phyloP scores from a whole-genome alignment of 2,797 vertebrate species.

The Gallinago nigripennis region DNA sequence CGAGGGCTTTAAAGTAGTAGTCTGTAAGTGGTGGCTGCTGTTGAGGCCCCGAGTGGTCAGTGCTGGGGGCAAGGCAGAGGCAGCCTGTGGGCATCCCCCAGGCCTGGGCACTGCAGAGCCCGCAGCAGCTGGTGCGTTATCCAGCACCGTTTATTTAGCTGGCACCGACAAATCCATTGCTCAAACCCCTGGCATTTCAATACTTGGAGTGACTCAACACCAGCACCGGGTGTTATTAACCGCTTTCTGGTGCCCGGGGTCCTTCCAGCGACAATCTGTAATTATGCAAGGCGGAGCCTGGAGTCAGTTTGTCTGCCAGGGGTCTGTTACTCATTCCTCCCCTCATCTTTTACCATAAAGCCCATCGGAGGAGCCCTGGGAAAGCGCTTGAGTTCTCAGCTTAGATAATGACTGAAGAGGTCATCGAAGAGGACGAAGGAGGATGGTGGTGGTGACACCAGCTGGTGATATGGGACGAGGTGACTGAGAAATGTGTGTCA shows the following conservation, averaged over 20 bases:
- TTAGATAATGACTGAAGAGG: neutral
- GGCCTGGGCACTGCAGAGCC: neutral
- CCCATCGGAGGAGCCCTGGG: neutral
- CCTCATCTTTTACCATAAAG: neutral
- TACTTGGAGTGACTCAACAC: neutral
- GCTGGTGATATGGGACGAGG: neutral
- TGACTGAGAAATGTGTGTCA: neutral
- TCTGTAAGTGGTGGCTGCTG: neutral
- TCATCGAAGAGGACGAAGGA: neutral
- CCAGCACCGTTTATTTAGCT: neutral
- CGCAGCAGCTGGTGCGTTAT: neutral
- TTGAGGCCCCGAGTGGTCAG: rapidly evolving
- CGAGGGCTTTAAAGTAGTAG: neutral
- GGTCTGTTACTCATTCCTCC: neutral
- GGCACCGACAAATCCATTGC: neutral
- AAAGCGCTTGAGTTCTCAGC: neutral
- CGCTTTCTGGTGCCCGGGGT: neutral
- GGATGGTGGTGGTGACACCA: neutral
- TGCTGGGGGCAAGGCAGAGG: neutral
- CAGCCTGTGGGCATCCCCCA: rapidly evolving
- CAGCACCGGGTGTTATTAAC: neutral
- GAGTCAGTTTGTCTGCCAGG: conserved; percentile 7
- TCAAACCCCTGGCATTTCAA: neutral
- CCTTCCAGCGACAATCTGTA: neutral
- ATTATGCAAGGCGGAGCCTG: neutral